phyloP scores from a whole-genome alignment of 2,888 invertebrate genomes.

The Fragum sueziense region DNA sequence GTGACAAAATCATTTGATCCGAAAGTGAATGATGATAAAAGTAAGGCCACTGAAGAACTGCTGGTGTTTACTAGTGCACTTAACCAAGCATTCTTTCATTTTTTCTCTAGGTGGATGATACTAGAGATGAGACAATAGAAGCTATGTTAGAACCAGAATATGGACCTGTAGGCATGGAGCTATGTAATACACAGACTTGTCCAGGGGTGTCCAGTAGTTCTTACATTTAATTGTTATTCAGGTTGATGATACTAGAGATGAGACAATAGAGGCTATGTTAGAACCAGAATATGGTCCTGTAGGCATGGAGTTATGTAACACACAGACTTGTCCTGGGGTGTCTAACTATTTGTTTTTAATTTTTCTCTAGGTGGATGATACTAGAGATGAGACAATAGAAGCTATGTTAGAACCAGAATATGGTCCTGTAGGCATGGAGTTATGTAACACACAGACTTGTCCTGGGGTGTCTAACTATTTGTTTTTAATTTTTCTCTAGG shows the following conservation, averaged over 20 bases:
- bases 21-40: no score
- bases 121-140: conserved; percentile 91
- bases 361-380: conserved; percentile 93
- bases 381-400: conserved; percentile 91
- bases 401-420: conserved; percentile 89
- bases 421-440: conserved; percentile 90
- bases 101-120: conserved; percentile 93
- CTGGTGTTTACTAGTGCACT: no score
- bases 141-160: conserved; percentile 89
- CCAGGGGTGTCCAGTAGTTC: conserved; percentile 84
- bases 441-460: conserved; percentile 90
- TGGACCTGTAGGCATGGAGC: conserved; percentile 90
- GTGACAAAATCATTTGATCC: no score
- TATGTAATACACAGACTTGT: conserved; percentile 90
- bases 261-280: conserved; percentile 88
- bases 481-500: no score
- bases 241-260: conserved; percentile 91
- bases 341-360: conserved; percentile 63
- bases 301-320: conserved; percentile 91
- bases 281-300: conserved; percentile 90
- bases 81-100: no score
- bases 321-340: conserved; percentile 88
- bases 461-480: conserved; percentile 84
- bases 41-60: no score
- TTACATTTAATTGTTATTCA: conserved; percentile 79